These are phyloP conservation scores for Netelia virgata DNA, from an alignment of 2,888 invertebrate genomes.

Conservation along the genomic window DNA sequence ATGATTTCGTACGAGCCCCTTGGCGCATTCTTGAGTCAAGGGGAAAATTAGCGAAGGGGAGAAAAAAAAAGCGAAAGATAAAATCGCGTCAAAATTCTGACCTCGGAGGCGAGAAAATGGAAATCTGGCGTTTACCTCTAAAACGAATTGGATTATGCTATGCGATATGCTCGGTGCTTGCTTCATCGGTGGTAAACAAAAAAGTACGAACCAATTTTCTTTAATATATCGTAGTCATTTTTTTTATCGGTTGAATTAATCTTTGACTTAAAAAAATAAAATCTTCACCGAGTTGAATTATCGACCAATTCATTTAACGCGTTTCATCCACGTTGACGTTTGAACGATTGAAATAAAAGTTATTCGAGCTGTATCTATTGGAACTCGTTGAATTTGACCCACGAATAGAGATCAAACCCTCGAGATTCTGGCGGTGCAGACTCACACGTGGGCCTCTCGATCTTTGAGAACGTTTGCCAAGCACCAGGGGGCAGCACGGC, in stretches of 20 bases:
- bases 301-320: background rate
- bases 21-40: constrained; percentile 58
- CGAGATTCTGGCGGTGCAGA: constrained; percentile 11
- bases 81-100: constrained; percentile 47
- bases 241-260: background rate
- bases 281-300: background rate
- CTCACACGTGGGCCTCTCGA: constrained; percentile 48
- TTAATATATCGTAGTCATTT: background rate
- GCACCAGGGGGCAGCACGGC: constrained; percentile 8
- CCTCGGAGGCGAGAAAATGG: constrained; percentile 22
- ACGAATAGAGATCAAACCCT: constrained; percentile 45
- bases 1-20: constrained; percentile 35
- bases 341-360: background rate
- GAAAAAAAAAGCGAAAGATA: background rate
- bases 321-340: background rate
- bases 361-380: constrained; percentile 12
- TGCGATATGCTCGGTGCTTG: no score
- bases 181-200: no score
- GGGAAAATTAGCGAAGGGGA: constrained; percentile 52
- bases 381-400: constrained; percentile 54
- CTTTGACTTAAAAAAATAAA: background rate
- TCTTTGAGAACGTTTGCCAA: constrained; percentile 54
- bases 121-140: constrained; percentile 15
- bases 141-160: constrained; percentile 26
- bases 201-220: background rate